phyloP scores from a whole-genome alignment of 1,140 invertebrate genomes.

The Dufourea novaeangliae region DNA sequence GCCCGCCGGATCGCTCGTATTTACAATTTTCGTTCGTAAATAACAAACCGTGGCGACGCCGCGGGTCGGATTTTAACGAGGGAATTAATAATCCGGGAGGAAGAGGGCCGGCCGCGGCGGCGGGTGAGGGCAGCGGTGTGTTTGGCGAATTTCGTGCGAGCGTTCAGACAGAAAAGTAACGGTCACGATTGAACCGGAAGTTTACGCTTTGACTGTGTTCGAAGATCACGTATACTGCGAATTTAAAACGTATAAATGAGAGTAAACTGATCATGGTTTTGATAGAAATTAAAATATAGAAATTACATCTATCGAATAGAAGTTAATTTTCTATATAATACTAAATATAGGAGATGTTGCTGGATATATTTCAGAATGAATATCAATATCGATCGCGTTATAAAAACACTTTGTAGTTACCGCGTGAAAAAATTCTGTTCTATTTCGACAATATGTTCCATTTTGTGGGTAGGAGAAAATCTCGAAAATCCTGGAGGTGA shows the following conservation, averaged over 20 bases:
- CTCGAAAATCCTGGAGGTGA: neutral
- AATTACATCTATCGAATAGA: too few relatives aligned
- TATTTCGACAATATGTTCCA: neutral
- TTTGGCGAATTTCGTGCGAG: constrained; percentile 39
- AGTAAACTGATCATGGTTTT: too few relatives aligned
- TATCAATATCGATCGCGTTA: too few relatives aligned
- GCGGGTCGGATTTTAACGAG: constrained; percentile 70
- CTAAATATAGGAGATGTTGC: too few relatives aligned
- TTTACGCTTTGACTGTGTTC: constrained; percentile 25
- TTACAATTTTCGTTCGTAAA: constrained; percentile 75
- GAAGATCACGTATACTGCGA: too few relatives aligned
- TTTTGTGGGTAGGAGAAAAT: neutral
- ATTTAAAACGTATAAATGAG: too few relatives aligned
- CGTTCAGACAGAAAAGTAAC: constrained; percentile 18
- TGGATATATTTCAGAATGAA: too few relatives aligned
- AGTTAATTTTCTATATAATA: too few relatives aligned
- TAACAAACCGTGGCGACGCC: constrained; percentile 69
- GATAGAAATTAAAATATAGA: too few relatives aligned
- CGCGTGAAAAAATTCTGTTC: neutral
- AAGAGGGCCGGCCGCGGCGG: constrained; percentile 8
- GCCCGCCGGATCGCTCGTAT: constrained; percentile 62
- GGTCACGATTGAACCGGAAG: constrained; percentile 13
- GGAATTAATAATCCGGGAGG: constrained; percentile 66
- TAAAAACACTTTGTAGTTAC: too few relatives aligned
- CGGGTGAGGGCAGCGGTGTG: neutral